Percentiles rank a stretch among this genome's conserved stretches.
Evolutionary conservation across 1,140 invertebrate genomes (phyloP).

Genomic region (Trichonephila clavata): DNA sequence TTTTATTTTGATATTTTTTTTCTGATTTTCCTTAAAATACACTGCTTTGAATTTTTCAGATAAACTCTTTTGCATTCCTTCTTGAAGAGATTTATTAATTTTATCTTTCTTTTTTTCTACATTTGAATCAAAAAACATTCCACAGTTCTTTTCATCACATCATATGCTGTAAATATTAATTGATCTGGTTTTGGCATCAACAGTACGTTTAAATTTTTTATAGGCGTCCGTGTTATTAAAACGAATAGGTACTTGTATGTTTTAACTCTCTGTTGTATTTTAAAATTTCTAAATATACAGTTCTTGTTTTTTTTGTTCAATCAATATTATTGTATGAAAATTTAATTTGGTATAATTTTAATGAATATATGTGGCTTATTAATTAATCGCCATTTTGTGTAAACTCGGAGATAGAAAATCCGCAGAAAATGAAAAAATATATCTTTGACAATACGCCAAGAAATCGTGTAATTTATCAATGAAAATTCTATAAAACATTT

Average conservation of each 20-base stretch:
- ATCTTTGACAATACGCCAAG: neutral
- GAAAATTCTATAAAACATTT: neutral
- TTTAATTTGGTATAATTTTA: neutral
- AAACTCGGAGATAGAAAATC: slow-evolving; percentile 1
- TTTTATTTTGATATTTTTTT: too few relatives aligned
- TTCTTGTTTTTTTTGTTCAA: neutral
- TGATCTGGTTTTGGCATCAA: neutral
- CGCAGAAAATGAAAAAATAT: slow-evolving; percentile 56
- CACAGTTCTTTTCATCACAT: neutral
- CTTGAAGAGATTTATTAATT: too few relatives aligned
- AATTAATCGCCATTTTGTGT: slow-evolving; percentile 58
- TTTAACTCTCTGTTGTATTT: neutral
- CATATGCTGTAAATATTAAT: neutral
- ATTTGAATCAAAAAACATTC: neutral
- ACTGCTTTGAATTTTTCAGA: too few relatives aligned
- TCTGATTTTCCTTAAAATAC: too few relatives aligned
- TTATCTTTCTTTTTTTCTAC: neutral
- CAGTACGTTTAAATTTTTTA: slow-evolving; percentile 3
- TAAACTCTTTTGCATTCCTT: too few relatives aligned
- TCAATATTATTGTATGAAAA: too few relatives aligned
- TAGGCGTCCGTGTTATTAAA: neutral
- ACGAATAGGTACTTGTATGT: slow-evolving; percentile 3
- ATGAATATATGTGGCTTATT: slow-evolving; percentile 36
- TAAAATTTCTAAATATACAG: neutral
- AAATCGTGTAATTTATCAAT: neutral